phyloP scores from a whole-genome alignment of 2,888 invertebrate species.

The Pandemis heparana region DNA sequence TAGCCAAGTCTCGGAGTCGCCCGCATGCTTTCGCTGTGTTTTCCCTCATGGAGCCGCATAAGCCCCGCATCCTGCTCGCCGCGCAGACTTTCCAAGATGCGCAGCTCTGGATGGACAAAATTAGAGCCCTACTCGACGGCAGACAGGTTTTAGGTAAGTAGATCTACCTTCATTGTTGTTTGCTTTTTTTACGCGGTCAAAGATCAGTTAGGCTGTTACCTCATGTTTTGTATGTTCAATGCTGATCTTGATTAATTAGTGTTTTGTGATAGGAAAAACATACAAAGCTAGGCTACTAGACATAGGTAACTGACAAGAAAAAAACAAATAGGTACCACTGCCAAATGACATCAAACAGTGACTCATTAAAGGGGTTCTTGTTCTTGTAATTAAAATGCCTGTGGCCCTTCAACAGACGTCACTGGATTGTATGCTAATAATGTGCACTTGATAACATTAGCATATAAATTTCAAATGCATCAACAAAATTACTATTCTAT shows the following conservation, averaged over 20 bases:
- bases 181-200: slow-evolving; percentile 25
- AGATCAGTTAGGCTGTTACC: slow-evolving; percentile 9
- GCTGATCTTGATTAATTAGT: neutral
- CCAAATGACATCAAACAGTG: neutral
- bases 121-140: slow-evolving; percentile 81
- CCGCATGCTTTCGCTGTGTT: slow-evolving; percentile 90
- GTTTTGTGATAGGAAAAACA: neutral
- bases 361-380: neutral
- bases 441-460: slow-evolving; percentile 48
- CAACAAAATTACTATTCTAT: slow-evolving; percentile 22
- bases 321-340: neutral
- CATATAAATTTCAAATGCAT: slow-evolving; percentile 52
- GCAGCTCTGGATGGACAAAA: slow-evolving; percentile 89
- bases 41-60: slow-evolving; percentile 82
- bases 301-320: neutral
- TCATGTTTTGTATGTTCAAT: neutral
- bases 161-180: slow-evolving; percentile 43
- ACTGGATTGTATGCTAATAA: slow-evolving; percentile 74
- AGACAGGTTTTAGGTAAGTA: slow-evolving; percentile 70
- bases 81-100: slow-evolving; percentile 87
- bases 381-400: slow-evolving; percentile 30
- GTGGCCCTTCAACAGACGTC: slow-evolving; percentile 58
- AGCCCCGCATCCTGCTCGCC: slow-evolving; percentile 88
- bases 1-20: slow-evolving; percentile 89
- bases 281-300: neutral